Evolutionary conservation across 2,113 vertebrate species (phyloP), one percentile per base, ranked within the genome.

Genomic region (Butorides virescens): DNA sequence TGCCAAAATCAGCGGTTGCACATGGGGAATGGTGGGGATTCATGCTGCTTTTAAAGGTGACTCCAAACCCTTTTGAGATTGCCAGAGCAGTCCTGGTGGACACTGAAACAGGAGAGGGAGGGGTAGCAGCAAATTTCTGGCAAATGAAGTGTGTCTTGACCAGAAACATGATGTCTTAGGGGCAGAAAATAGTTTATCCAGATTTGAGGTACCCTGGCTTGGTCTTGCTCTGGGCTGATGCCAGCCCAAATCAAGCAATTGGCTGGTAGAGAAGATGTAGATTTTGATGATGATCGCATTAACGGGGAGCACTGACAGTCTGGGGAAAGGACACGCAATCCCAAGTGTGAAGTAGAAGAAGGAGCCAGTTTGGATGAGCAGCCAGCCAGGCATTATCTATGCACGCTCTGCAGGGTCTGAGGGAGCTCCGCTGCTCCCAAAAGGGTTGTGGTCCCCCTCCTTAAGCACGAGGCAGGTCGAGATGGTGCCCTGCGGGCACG

Each of bases 331-430:
- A 55, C 44, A 49, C 0, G 0, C 27, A 75, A 10, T 56, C 44
- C 36, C 7, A 13, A 44, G 66, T 3, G 1, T 65, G 88, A 77
- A 66, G 47, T 7, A 74, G 49, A 72, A 22, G 53, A 46, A 88
- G 58, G 30, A 87, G 44, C 29, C 55, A n/a, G 29, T 58, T 72
- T 26, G 63, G 74, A 52, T 3, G 8, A 75, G 77, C 47, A n/a
- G 55, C 80, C 61, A 84, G 39, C 63, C 67, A 70, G 52, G 52
- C 29, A 1, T 58, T 82, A 65, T 2, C 55, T 74, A 1, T 3
- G 1, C 18, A 0, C 8, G 8, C 15, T 62, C n/a, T 36, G 12
- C 1, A 2, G 62, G 32, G 20, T 39, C 37, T 19, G 34, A 46
- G 65, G 30, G 52, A 68, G 34, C 30, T 68, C 73, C 1, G 1